Evolutionary conservation across 2,888 invertebrate species (phyloP).

Genomic region (Dicyrtoma fusca): DNA sequence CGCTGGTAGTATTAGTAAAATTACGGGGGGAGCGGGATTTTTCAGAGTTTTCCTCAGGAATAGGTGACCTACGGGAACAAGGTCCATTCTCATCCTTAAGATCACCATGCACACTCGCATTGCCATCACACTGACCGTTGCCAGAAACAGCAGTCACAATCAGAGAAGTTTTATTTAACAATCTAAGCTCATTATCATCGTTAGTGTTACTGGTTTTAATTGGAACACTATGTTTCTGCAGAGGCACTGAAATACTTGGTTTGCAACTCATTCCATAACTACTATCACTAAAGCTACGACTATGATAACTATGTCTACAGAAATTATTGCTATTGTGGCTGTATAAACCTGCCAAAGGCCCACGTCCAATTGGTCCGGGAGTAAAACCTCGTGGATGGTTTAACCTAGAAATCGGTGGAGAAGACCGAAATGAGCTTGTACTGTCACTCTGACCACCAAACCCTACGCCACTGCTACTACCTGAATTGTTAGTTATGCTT

Average conservation of each 20-base stretch:
- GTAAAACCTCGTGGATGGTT: neutral
- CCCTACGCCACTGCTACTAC: conserved; percentile 2
- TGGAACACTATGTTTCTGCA: neutral
- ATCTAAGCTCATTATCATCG: neutral
- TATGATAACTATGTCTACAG: conserved; percentile 20
- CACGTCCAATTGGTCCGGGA: neutral
- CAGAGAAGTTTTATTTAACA: neutral
- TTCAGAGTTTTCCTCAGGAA: conserved; percentile 48
- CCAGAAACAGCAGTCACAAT: conserved; percentile 8
- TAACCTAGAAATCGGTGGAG: neutral
- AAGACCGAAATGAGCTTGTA: neutral
- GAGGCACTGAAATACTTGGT: conserved; percentile 11
- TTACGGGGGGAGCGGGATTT: conserved; percentile 23
- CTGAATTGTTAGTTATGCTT: conserved; percentile 14
- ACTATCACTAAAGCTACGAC: conserved; percentile 33
- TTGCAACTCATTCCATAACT: conserved; percentile 23
- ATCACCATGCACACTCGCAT: conserved; percentile 39
- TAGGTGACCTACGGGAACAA: conserved; percentile 53
- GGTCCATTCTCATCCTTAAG: conserved; percentile 25
- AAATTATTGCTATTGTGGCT: conserved; percentile 6
- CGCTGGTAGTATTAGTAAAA: conserved; percentile 6
- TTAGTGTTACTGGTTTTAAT: neutral
- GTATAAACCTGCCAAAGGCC: conserved; percentile 17
- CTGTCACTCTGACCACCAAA: neutral
- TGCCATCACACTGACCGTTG: conserved; percentile 1